Evolutionary conservation across 2,888 invertebrate species (phyloP).

Genomic region (Lepetodrilus schrolli): DNA sequence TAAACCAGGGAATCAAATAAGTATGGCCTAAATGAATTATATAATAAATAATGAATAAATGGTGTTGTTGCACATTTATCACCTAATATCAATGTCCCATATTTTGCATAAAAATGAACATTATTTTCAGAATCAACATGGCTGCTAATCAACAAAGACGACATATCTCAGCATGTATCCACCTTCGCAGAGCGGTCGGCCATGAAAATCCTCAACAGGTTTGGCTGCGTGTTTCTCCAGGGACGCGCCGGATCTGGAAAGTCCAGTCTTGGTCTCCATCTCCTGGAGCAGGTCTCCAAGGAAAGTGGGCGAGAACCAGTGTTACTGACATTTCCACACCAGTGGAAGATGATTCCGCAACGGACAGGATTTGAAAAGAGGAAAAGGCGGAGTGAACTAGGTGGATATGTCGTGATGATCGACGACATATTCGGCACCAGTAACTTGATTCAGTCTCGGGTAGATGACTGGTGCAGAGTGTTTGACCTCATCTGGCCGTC

Average conservation of each 20-base stretch:
- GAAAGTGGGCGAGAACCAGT: not conserved
- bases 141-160: not conserved
- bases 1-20: no score
- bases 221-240: not conserved
- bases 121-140: not conserved
- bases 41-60: no score
- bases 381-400: no score
- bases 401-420: not conserved
- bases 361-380: no score
- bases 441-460: not conserved
- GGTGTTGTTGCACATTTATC: no score
- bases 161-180: not conserved
- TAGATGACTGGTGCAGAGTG: not conserved
- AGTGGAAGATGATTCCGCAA: not conserved
- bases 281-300: not conserved
- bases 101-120: no score
- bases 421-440: not conserved
- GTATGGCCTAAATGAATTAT: no score
- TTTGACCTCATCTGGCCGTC: not conserved
- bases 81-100: no score
- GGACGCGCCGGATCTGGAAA: not conserved
- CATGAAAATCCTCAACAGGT: not conserved
- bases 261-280: not conserved
- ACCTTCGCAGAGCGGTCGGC: not conserved
- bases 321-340: not conserved